Evolutionary conservation across 53 echinoderm and acorn worm species (phyloP).

Genomic region (Glandiceps talaboti): DNA sequence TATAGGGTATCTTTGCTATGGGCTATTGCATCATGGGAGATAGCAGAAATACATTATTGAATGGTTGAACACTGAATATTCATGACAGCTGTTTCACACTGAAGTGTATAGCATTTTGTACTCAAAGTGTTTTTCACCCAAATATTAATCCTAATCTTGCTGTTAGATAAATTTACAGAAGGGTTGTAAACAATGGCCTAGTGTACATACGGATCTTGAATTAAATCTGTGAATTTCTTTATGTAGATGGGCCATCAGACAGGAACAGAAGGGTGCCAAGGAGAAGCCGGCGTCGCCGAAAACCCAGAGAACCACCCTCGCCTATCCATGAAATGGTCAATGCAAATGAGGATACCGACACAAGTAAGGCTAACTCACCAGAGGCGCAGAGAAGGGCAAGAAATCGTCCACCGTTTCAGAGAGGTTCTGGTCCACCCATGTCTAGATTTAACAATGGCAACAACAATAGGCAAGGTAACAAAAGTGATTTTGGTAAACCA

Average conservation of each 20-base stretch:
- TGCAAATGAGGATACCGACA: conserved; percentile 62
- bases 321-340: neutral
- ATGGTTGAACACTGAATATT: no score
- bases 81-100: no score
- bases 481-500: neutral
- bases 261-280: neutral
- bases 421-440: neutral
- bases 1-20: no score
- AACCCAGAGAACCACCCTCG: conserved; percentile 18
- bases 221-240: no score
- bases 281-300: conserved; percentile 1
- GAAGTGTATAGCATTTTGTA: no score
- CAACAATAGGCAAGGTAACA: neutral
- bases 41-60: no score
- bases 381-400: neutral
- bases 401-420: neutral
- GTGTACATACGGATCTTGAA: no score
- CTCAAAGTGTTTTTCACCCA: no score
- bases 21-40: no score
- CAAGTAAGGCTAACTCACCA: conserved; percentile 74
- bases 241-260: neutral
- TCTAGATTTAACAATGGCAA: neutral
- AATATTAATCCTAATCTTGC: no score
- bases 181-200: no score
- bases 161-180: no score